phyloP scores from a whole-genome alignment of 2,888 invertebrate genomes.

The Zele albiditarsus region DNA sequence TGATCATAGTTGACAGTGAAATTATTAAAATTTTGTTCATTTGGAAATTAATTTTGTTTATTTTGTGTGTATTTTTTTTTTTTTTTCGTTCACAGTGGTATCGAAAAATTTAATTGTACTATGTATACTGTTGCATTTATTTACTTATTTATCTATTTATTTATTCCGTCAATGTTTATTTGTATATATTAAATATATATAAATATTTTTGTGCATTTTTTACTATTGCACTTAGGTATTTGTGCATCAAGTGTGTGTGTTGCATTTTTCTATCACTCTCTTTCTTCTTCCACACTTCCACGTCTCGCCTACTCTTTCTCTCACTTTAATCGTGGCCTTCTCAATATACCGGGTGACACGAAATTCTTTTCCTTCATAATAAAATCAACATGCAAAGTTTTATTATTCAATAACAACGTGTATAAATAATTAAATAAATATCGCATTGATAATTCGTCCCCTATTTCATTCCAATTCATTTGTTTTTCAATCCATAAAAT shows the following conservation, averaged over 20 bases:
- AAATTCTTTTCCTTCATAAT: background rate
- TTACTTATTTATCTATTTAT: background rate
- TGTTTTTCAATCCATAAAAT: too few species aligned
- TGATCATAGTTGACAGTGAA: too few species aligned
- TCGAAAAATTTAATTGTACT: too few species aligned
- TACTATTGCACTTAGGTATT: background rate
- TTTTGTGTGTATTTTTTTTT: too few species aligned
- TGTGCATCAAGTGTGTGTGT: background rate
- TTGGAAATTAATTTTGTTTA: too few species aligned
- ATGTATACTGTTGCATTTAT: too few species aligned
- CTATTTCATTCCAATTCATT: too few species aligned
- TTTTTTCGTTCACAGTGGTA: too few species aligned
- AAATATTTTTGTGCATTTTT: background rate
- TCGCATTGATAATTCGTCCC: too few species aligned
- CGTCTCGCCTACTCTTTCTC: constrained; percentile 7
- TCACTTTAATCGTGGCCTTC: constrained; percentile 32
- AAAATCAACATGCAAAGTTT: background rate
- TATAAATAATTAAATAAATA: too few species aligned
- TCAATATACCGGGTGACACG: constrained; percentile 43
- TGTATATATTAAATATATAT: background rate
- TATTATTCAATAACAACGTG: too few species aligned
- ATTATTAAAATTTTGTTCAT: too few species aligned
- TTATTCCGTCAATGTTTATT: background rate
- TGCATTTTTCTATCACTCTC: background rate
- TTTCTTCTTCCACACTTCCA: background rate